Evolutionary conservation across 2,113 vertebrate species (phyloP).

Genomic region (Dasypus novemcinctus): DNA sequence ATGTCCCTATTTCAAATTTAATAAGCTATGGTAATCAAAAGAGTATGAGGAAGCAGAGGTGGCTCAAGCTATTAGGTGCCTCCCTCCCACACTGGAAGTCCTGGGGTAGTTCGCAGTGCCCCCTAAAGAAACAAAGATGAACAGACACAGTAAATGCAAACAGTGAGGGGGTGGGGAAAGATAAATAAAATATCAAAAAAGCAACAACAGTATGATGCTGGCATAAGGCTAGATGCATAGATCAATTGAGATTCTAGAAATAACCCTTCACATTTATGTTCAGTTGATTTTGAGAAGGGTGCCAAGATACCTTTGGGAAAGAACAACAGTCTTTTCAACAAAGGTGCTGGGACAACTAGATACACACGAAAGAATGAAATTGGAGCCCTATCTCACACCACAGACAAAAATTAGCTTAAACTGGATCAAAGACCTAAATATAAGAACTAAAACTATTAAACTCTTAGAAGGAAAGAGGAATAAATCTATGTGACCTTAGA

Average conservation of each 20-base stretch:
- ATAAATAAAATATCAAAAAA: no score
- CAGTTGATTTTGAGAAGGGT: background rate
- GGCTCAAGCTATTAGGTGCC: no score
- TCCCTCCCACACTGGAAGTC: no score
- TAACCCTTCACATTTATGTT: background rate
- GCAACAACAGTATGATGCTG: no score
- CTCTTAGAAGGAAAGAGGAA: background rate
- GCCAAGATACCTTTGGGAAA: background rate
- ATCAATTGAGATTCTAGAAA: background rate
- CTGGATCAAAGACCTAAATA: background rate
- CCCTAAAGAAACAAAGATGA: no score
- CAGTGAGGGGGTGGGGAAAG: no score
- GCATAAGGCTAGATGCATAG: no score
- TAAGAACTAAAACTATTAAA: background rate
- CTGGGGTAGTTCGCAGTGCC: no score
- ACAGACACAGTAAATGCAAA: no score
- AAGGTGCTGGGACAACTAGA: background rate
- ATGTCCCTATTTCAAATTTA: background rate
- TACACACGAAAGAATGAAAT: background rate
- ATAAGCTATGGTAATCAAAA: no score
- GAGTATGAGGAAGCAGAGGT: no score
- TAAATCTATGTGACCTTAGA: background rate
- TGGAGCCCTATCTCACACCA: background rate
- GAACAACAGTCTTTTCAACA: background rate
- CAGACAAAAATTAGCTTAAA: background rate